Percentiles rank a stretch among this genome's conserved stretches.
Conservation (phyloP, 2,113 vertebrate species). For the Genyomyrus donnyi region DNA sequence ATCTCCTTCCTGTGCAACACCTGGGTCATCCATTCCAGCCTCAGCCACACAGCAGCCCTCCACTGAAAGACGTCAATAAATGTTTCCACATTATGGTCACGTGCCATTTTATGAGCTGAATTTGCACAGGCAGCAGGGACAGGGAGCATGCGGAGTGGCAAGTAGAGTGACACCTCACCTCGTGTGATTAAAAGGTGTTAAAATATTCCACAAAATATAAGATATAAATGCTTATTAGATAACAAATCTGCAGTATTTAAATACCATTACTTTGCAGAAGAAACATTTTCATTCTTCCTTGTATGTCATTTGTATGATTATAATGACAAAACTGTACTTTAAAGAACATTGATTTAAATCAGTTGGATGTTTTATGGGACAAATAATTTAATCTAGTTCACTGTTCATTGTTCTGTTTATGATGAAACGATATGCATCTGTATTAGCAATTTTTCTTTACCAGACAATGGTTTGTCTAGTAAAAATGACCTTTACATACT, state of each 20-base stretch:
- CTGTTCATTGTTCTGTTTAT: slow-evolving; percentile 23
- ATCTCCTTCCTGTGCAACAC: not conserved
- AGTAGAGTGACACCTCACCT: not conserved
- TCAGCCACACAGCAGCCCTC: not conserved
- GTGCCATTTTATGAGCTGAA: not conserved
- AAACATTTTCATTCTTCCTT: not conserved
- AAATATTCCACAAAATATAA: not conserved
- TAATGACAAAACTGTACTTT: slow-evolving; percentile 12
- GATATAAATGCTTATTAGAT: not conserved
- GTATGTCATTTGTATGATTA: slow-evolving; percentile 5
- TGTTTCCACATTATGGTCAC: not conserved
- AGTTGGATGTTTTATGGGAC: slow-evolving; percentile 23
- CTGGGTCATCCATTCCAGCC: not conserved
- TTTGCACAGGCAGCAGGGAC: not conserved
- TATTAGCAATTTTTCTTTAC: slow-evolving; percentile 27
- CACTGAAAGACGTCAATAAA: not conserved
- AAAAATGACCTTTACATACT: slow-evolving; percentile 54
- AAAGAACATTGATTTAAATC: slow-evolving; percentile 22
- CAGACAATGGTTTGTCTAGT: slow-evolving; percentile 20
- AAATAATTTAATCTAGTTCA: slow-evolving; percentile 42
- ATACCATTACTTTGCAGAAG: not conserved
- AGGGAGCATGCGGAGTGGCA: not conserved
- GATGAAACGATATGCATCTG: slow-evolving; percentile 33
- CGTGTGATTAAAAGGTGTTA: not conserved
- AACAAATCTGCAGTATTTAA: not conserved